These are phyloP conservation scores for Dendrolimus punctatus DNA, from an alignment of 1,140 invertebrate genomes.

Conservation along the genomic window DNA sequence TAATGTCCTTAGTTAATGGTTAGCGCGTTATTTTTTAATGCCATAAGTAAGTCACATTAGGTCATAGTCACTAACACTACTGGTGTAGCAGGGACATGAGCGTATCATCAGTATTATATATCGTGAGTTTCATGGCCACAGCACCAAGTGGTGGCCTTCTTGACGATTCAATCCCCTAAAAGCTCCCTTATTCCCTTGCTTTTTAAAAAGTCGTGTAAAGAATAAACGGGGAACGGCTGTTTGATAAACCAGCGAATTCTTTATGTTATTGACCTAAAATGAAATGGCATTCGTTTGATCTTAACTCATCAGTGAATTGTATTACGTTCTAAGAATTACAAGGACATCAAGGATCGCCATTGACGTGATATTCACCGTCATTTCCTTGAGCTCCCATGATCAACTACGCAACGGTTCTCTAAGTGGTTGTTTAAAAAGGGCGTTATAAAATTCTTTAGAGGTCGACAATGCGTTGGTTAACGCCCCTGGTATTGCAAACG, in stretches of 20 bases:
- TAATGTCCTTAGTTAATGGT: too few species aligned
- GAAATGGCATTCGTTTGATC: background rate
- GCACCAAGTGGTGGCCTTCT: slow-evolving; percentile 17
- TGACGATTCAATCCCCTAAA: slow-evolving; percentile 38
- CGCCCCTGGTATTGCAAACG: too few species aligned
- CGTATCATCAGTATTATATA: background rate
- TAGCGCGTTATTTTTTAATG: too few species aligned
- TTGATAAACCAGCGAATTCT: slow-evolving; percentile 1
- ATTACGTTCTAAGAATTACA: background rate
- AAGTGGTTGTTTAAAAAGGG: too few species aligned
- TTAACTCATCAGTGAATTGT: background rate
- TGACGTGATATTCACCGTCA: too few species aligned
- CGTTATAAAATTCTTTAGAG: too few species aligned
- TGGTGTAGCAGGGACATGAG: too few species aligned
- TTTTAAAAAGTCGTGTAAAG: slow-evolving; percentile 20
- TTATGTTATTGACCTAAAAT: slow-evolving; percentile 1
- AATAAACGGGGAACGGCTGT: slow-evolving; percentile 9
- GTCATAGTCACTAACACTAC: too few species aligned
- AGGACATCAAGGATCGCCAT: background rate
- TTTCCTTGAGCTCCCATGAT: too few species aligned
- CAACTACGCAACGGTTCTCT: too few species aligned
- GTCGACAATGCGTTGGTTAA: too few species aligned
- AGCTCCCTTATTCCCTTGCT: slow-evolving; percentile 20
- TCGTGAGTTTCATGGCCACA: background rate
- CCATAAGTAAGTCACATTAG: too few species aligned